Percentiles rank a stretch among this genome's conserved stretches.
Evolutionary conservation across 2,888 invertebrate species (phyloP).

Genomic region (Lymantria monacha): DNA sequence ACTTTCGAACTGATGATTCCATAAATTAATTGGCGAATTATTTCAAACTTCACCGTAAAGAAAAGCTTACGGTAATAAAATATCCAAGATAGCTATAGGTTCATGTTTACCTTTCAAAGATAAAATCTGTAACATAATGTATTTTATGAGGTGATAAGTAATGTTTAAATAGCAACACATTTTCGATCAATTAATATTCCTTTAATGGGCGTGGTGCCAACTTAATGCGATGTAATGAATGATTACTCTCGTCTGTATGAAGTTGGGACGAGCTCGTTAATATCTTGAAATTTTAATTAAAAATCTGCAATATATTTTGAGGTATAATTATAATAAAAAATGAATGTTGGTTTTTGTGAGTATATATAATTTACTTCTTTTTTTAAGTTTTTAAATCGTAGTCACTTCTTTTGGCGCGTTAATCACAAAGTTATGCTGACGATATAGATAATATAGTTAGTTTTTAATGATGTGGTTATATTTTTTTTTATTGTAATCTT

Average conservation of each 20-base stretch:
- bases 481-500: too few species aligned
- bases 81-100: constrained; percentile 17
- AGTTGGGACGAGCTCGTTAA: constrained; percentile 1
- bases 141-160: constrained; percentile 26
- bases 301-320: background rate
- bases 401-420: too few species aligned
- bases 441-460: too few species aligned
- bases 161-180: constrained; percentile 11
- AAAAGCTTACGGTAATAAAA: constrained; percentile 5
- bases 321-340: too few species aligned
- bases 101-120: constrained; percentile 20
- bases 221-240: constrained; percentile 2
- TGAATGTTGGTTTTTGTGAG: too few species aligned
- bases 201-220: constrained; percentile 4
- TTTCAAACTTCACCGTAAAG: constrained; percentile 7
- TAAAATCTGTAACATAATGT: constrained; percentile 14
- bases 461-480: too few species aligned
- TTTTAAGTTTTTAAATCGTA: too few species aligned
- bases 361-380: too few species aligned
- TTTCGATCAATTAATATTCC: constrained; percentile 15
- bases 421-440: too few species aligned
- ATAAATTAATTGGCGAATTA: background rate
- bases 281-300: background rate
- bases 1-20: too few species aligned
- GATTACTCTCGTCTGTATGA: constrained; percentile 1